A percentile compares a stretch with the other conserved stretches of the same genome.
These are phyloP conservation scores for Bergia sp. DNA, from an alignment of 92 coral and sea anemone genomes.

Conservation along the genomic window DNA sequence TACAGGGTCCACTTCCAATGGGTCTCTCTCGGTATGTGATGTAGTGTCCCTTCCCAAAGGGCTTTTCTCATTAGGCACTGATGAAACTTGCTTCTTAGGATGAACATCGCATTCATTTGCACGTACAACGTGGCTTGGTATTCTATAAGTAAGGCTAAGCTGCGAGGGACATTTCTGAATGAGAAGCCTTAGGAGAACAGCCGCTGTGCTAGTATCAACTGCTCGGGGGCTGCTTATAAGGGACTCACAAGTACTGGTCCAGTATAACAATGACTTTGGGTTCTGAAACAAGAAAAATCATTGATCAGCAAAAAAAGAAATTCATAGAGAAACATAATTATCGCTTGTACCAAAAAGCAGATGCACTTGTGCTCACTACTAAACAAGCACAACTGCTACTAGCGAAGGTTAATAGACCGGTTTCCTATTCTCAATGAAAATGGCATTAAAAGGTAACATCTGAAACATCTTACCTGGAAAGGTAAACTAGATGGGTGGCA, in stretches of 20 bases:
- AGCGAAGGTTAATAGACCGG: no score
- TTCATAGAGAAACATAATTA: background rate
- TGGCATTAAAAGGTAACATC: background rate
- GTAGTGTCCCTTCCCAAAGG: background rate
- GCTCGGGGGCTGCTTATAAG: constrained; percentile 91
- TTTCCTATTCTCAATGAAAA: no score
- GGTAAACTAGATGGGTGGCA: constrained; percentile 68
- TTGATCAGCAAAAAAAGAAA: background rate
- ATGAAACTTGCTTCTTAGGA: background rate
- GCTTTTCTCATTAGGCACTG: background rate
- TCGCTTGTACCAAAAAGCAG: background rate
- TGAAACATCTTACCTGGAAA: constrained; percentile 70
- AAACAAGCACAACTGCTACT: background rate
- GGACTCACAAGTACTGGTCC: constrained; percentile 57
- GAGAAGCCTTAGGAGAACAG: constrained; percentile 68
- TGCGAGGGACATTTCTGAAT: constrained; percentile 74
- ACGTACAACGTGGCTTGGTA: background rate
- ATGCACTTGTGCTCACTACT: background rate
- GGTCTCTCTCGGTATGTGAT: background rate
- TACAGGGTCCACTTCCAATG: background rate
- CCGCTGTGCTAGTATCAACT: constrained; percentile 83
- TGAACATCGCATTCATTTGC: background rate
- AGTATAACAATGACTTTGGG: constrained; percentile 40
- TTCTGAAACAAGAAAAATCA: constrained; percentile 44
- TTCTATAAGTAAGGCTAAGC: constrained; percentile 40